Evolutionary conservation across 2,888 invertebrate genomes (phyloP).

Genomic region (Melinopterus prodromus): DNA sequence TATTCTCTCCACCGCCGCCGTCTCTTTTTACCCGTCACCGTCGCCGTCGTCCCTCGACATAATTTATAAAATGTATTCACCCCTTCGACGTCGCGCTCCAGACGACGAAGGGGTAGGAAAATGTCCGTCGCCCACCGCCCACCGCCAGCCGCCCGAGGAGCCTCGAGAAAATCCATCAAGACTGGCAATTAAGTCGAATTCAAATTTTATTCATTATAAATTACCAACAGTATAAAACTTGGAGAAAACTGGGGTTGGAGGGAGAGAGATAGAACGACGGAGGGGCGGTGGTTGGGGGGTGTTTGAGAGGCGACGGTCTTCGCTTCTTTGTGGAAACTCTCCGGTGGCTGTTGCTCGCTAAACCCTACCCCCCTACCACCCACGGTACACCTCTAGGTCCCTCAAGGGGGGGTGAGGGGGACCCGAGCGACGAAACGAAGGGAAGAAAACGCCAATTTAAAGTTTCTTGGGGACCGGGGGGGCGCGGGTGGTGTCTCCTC

Average conservation of each 20-base stretch:
- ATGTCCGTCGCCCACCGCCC: slow-evolving; percentile 54
- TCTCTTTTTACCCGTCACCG: slow-evolving; percentile 24
- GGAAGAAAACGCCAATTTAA: background rate
- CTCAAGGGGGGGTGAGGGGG: background rate
- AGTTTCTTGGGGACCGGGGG: background rate
- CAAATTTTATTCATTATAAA: slow-evolving; percentile 63
- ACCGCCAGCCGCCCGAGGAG: slow-evolving; percentile 45
- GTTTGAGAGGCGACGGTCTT: slow-evolving; percentile 34
- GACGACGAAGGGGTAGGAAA: slow-evolving; percentile 44
- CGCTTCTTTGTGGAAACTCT: slow-evolving; percentile 32
- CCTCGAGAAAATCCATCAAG: slow-evolving; percentile 58
- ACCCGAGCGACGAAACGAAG: background rate
- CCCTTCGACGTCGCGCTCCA: slow-evolving; percentile 50
- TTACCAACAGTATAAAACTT: slow-evolving; percentile 49
- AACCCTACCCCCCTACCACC: slow-evolving; percentile 34
- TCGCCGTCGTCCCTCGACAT: slow-evolving; percentile 49
- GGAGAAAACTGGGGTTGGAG: slow-evolving; percentile 37
- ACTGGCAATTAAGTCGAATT: slow-evolving; percentile 62
- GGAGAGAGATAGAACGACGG: slow-evolving; percentile 35
- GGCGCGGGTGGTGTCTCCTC: background rate
- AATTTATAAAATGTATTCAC: slow-evolving; percentile 51
- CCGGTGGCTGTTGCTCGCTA: slow-evolving; percentile 31
- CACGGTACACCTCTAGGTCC: slow-evolving; percentile 11
- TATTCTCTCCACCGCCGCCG: slow-evolving; percentile 21
- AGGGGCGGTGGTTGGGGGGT: slow-evolving; percentile 49